Conservation (phyloP, 2,113 vertebrate genomes). For the Eublepharis macularius region DNA sequence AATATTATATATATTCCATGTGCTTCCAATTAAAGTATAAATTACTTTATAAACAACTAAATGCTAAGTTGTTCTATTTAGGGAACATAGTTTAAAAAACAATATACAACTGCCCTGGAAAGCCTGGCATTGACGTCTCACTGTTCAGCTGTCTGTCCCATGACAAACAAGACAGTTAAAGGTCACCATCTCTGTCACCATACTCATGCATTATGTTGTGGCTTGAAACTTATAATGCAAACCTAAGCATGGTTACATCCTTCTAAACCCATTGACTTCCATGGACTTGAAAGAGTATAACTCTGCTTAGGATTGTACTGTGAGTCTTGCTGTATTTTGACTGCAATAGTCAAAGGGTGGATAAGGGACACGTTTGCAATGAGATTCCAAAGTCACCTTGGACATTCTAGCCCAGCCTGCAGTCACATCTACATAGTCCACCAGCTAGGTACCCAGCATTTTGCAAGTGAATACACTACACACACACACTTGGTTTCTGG, state of each 20-base stretch:
- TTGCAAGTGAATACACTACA: background rate
- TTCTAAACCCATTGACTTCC: too few species aligned
- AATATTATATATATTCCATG: too few species aligned
- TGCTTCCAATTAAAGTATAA: too few species aligned
- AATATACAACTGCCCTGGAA: background rate
- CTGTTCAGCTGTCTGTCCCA: background rate
- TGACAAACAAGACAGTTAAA: background rate
- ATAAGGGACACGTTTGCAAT: background rate
- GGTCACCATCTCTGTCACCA: background rate
- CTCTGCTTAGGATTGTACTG: too few species aligned
- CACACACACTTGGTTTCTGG: too few species aligned
- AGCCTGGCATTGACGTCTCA: background rate
- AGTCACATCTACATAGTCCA: background rate
- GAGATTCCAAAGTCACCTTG: background rate
- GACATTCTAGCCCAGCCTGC: background rate
- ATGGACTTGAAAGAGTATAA: too few species aligned
- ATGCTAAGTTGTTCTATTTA: too few species aligned
- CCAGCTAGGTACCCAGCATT: background rate
- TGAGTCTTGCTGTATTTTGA: background rate
- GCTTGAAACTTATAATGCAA: background rate
- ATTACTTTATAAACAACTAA: too few species aligned
- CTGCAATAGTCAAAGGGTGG: background rate
- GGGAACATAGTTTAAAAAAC: too few species aligned
- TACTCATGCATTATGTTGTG: background rate
- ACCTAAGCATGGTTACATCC: too few species aligned